Evolutionary conservation across 1,140 invertebrate species (phyloP).

Genomic region (Lamellibrachia luymesi): DNA sequence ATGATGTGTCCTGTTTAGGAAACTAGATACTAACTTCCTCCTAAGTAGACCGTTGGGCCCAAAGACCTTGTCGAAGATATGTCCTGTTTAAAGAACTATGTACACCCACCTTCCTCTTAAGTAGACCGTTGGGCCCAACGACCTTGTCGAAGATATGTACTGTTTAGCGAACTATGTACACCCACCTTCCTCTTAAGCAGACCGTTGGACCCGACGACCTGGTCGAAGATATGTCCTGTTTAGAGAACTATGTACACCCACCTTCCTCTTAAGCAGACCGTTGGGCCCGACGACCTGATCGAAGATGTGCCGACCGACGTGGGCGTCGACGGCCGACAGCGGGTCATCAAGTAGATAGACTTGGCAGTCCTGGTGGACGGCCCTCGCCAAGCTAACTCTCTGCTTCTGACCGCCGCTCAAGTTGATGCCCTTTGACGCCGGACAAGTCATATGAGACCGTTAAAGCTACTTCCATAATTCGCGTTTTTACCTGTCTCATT

Average conservation of each 20-base stretch:
- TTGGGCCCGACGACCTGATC: slow-evolving; percentile 44
- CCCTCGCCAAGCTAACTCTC: slow-evolving; percentile 49
- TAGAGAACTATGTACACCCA: neutral
- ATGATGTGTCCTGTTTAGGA: too few species aligned
- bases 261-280: slow-evolving; percentile 62
- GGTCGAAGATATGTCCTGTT: neutral
- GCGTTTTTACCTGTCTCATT: neutral
- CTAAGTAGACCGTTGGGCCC: too few species aligned
- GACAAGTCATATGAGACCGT: neutral
- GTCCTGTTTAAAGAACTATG: too few species aligned
- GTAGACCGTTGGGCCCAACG: too few species aligned
- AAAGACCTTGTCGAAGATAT: too few species aligned
- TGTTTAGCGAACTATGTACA: too few species aligned
- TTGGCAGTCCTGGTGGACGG: slow-evolving; percentile 59
- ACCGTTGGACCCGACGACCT: neutral
- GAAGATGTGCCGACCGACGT: slow-evolving; percentile 40
- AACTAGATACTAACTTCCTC: too few species aligned
- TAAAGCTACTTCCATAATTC: too few species aligned
- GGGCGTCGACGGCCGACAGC: slow-evolving; percentile 52
- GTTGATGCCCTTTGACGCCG: slow-evolving; percentile 25
- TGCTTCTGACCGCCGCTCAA: slow-evolving; percentile 57
- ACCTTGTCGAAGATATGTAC: too few species aligned
- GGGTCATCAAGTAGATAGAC: slow-evolving; percentile 69
- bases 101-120: too few species aligned
- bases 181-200: too few species aligned